Conservation (phyloP, 2,797 vertebrate genomes). For the Antennarius maculatus region DNA sequence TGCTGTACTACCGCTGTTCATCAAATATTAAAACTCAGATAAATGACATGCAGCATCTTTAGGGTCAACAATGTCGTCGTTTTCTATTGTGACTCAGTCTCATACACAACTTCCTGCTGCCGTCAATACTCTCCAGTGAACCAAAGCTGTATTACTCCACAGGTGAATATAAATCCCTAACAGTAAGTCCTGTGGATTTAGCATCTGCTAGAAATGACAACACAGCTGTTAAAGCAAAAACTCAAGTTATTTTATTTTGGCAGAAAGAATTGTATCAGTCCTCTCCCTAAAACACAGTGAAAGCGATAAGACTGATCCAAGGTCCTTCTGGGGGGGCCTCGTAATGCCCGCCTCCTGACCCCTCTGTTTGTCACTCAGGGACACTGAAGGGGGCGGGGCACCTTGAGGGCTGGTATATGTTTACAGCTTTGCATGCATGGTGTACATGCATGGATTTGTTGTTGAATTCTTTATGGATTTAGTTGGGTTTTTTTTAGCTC, state of each 20-base stretch:
- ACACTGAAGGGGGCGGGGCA: conserved; percentile 5
- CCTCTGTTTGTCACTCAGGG: conserved; percentile 20
- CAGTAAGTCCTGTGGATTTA: background rate
- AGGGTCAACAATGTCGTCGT: background rate
- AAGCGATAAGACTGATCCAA: conserved; percentile 15
- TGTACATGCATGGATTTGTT: conserved; percentile 29
- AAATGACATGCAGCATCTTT: background rate
- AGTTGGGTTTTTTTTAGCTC: conserved; percentile 11
- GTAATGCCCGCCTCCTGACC: conserved; percentile 15
- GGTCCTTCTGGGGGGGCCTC: conserved; percentile 45
- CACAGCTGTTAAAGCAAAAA: background rate
- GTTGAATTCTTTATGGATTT: conserved; percentile 4
- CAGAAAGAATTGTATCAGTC: background rate
- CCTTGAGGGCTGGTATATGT: conserved; percentile 19
- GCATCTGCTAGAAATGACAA: no score
- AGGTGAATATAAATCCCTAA: background rate
- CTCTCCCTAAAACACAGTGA: no score
- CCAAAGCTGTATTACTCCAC: background rate
- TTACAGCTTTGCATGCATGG: conserved; percentile 16
- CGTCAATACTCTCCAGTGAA: background rate
- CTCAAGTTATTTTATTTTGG: background rate
- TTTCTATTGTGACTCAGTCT: conserved; percentile 2
- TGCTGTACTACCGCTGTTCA: background rate
- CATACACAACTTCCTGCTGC: background rate
- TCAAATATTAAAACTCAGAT: background rate